Base-by-base conservation (phyloP, 2,113 vertebrate genomes). In the Callionymus lyra region DNA sequence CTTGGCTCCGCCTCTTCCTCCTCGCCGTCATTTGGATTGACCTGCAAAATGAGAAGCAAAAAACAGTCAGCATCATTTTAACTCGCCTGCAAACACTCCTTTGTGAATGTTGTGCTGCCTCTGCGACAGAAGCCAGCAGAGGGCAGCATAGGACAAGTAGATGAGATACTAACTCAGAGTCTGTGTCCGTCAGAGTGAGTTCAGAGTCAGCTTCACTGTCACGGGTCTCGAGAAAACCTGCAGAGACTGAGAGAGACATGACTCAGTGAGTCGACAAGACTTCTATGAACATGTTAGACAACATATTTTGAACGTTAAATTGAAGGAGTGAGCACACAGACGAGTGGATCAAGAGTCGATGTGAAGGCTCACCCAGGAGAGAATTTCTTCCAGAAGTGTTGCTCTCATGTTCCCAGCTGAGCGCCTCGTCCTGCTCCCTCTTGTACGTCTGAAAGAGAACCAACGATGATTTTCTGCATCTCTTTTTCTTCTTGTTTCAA, bases 141-240 rank as follows among this genome's bases (percentile, higher is more conserved):
- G 47, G 70, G 70, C 5, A 27, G 43, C 51, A 52, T 1, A 52
- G 39, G 45, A 19, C 4, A n/a, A 1, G 2, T 9, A 2, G 16
- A 16, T 21, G 2, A 32, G 16, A 31, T 47, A 83, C 83, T 84
- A 45, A 86, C 83, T 85, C 81, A 1, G 76, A 77, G 64, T 85
- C 82, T 1, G 79, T 82, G 69, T 84, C 80, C 0, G 81, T 84
- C 56, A 77, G 56, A 1, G 75, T 81, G 43, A 82, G 81, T 11
- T 85, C 83, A 1, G 82, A 77, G 34, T 82, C 79, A 0, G 69
- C 67, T 38, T 79, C 72, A 3, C 59, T 77, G 38, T 84, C 81
- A 14, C 53, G 60, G 33, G 37, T 65, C 2, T 46, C 38, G 11
- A 35, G 10, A 3, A 35, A 35, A 2, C 13, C n/a, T 35, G 17